Conservation (phyloP, 2,113 vertebrate genomes). For the Piaya cayana region DNA sequence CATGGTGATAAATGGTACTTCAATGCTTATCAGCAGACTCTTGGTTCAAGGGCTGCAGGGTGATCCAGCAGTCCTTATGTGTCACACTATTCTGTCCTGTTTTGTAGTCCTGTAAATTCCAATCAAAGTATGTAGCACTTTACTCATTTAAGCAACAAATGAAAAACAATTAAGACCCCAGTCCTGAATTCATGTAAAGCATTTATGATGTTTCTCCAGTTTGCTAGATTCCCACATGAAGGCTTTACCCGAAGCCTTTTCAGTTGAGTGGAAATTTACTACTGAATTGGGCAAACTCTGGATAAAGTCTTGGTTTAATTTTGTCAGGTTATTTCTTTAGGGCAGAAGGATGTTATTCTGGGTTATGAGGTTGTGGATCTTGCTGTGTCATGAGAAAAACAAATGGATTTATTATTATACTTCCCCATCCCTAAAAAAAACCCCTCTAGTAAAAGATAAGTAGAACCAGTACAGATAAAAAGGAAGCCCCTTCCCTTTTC, state of each 20-base stretch:
- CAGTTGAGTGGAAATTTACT: constrained; percentile 44
- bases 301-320: constrained; percentile 57
- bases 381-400: constrained; percentile 64
- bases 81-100: not conserved
- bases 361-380: constrained; percentile 35
- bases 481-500: constrained; percentile 51
- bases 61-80: not conserved
- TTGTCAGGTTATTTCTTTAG: constrained; percentile 62
- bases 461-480: constrained; percentile 53
- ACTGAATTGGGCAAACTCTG: constrained; percentile 35
- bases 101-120: not conserved
- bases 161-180: not conserved
- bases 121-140: not conserved
- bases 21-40: rapidly evolving
- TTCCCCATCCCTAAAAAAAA: constrained; percentile 66
- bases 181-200: not conserved
- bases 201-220: not conserved
- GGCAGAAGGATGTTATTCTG: constrained; percentile 60
- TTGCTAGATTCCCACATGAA: constrained; percentile 19
- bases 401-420: constrained; percentile 52
- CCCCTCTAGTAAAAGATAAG: constrained; percentile 53
- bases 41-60: not conserved
- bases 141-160: not conserved
- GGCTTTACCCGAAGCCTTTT: not conserved
- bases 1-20: not conserved